phyloP scores from a whole-genome alignment of 2,797 vertebrate genomes.

The Mycteria americana region DNA sequence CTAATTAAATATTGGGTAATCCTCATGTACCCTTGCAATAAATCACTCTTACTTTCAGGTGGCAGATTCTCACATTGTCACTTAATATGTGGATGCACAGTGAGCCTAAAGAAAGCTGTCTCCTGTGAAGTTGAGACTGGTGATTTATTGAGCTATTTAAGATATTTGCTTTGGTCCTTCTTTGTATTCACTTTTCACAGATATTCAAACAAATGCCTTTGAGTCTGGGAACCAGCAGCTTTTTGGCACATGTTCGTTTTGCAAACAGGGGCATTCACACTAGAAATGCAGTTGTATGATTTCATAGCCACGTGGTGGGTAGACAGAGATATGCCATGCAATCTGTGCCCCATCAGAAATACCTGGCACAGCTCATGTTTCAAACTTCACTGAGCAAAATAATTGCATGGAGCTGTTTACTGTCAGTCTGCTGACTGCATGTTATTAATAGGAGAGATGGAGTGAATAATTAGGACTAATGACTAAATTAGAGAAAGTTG shows the following conservation, averaged over 20 bases:
- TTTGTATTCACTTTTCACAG: slow-evolving; percentile 35
- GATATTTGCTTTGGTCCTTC: neutral
- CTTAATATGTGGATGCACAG: neutral
- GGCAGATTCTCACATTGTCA: neutral
- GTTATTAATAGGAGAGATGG: slow-evolving; percentile 54
- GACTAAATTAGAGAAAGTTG: slow-evolving; percentile 49
- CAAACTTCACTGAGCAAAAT: slow-evolving; percentile 10
- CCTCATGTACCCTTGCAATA: neutral
- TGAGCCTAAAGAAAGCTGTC: neutral
- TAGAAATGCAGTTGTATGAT: neutral
- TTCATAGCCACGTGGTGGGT: neutral
- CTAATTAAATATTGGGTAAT: neutral
- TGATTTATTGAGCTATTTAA: slow-evolving; percentile 4
- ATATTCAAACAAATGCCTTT: slow-evolving; percentile 45
- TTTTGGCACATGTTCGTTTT: slow-evolving; percentile 9
- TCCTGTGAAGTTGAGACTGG: neutral
- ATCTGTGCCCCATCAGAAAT: slow-evolving; percentile 32
- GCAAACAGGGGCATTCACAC: slow-evolving; percentile 23
- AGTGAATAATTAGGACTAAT: slow-evolving; percentile 60
- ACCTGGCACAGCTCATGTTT: slow-evolving; percentile 20
- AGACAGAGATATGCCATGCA: neutral
- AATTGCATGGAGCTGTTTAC: slow-evolving; percentile 46
- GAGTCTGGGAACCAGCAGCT: slow-evolving; percentile 54
- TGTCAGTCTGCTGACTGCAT: slow-evolving; percentile 12
- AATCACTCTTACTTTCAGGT: neutral